phyloP scores from a whole-genome alignment of 2,797 vertebrate genomes.

The Pelochelys cantorii region DNA sequence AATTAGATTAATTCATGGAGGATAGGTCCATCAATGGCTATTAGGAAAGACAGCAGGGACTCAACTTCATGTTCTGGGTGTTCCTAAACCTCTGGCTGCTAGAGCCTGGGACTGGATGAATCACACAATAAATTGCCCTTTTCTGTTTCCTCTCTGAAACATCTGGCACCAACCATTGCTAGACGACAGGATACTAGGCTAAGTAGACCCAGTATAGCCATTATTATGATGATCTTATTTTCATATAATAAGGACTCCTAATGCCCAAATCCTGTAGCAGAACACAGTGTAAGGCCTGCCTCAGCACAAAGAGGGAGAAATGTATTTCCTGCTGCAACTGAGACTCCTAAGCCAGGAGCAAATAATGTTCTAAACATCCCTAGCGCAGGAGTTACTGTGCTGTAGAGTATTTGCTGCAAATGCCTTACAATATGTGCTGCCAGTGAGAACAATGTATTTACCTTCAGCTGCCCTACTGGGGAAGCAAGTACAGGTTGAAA shows the following conservation, averaged over 20 bases:
- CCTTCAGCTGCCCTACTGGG: background rate
- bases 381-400: background rate
- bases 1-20: background rate
- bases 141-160: background rate
- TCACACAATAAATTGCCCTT: background rate
- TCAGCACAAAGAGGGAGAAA: background rate
- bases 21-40: background rate
- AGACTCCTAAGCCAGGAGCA: background rate
- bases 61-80: background rate
- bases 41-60: background rate
- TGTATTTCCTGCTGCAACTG: background rate
- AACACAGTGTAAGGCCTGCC: background rate
- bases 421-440: rapidly evolving
- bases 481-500: background rate
- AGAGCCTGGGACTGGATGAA: background rate
- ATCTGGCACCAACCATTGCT: background rate
- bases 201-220: background rate
- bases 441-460: background rate
- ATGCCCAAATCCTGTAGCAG: background rate
- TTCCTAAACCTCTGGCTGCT: background rate
- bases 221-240: background rate
- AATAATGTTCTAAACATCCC: background rate
- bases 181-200: background rate
- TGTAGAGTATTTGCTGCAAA: background rate
- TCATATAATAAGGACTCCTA: background rate